These are phyloP conservation scores for Squalus acanthias DNA, from an alignment of 2,797 vertebrate genomes.

Conservation along the genomic window DNA sequence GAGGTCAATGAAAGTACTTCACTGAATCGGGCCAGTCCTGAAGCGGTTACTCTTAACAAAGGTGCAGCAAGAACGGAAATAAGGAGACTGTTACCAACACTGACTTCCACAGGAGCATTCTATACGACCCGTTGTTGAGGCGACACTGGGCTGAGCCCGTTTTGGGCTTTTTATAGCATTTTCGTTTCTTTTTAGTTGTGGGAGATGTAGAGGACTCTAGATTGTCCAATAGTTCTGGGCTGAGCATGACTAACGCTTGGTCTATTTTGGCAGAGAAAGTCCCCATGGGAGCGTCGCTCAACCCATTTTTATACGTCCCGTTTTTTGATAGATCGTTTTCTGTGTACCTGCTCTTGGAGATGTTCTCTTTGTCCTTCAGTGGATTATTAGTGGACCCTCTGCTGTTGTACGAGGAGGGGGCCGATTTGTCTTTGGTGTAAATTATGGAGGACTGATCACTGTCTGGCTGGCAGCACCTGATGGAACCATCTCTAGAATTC, in stretches of 20 bases:
- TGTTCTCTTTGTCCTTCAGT: slow-evolving; percentile 85
- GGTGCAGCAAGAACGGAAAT: slow-evolving; percentile 37
- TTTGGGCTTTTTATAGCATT: slow-evolving; percentile 89
- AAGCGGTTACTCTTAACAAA: slow-evolving; percentile 43
- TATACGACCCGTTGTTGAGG: slow-evolving; percentile 62
- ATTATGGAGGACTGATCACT: slow-evolving; percentile 84
- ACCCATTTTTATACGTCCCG: slow-evolving; percentile 79
- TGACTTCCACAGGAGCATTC: slow-evolving; percentile 40
- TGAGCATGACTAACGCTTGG: slow-evolving; percentile 74
- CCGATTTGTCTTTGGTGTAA: slow-evolving; percentile 72
- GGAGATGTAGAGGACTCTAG: slow-evolving; percentile 79
- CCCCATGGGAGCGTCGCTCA: slow-evolving; percentile 84
- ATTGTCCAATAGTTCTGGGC: slow-evolving; percentile 76
- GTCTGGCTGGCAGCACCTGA: slow-evolving; percentile 82
- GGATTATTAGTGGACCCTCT: slow-evolving; percentile 76
- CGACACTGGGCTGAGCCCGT: slow-evolving; percentile 79
- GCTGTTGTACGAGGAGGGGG: slow-evolving; percentile 71
- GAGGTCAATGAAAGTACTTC: slow-evolving; percentile 67
- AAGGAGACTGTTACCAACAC: not conserved
- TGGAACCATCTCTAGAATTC: slow-evolving; percentile 55
- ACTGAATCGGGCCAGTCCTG: slow-evolving; percentile 64
- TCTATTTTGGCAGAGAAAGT: slow-evolving; percentile 82
- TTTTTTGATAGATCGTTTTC: slow-evolving; percentile 71
- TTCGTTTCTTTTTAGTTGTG: slow-evolving; percentile 82
- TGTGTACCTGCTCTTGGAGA: slow-evolving; percentile 78